phyloP scores from a whole-genome alignment of 2,113 vertebrate genomes.

The Leptocoma aspasia region DNA sequence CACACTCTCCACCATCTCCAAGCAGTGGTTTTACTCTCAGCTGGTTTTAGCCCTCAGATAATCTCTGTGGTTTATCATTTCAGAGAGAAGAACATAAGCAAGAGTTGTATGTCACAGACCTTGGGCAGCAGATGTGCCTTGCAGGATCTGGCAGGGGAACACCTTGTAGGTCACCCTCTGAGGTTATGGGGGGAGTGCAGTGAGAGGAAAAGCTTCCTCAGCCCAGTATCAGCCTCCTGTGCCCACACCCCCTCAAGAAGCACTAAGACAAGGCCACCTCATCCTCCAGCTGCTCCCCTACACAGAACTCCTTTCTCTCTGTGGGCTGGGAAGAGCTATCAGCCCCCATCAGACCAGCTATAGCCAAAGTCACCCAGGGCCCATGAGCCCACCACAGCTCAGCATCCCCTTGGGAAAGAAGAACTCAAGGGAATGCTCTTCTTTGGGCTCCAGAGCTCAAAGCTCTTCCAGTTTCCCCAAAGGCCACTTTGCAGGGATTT shows the following conservation, averaged over 20 bases:
- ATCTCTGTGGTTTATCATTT: background rate
- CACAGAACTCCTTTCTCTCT: background rate
- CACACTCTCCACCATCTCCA: background rate
- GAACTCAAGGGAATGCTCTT: background rate
- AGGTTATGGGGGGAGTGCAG: background rate
- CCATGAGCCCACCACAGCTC: background rate
- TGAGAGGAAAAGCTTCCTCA: background rate
- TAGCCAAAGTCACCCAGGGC: background rate
- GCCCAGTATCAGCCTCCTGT: background rate
- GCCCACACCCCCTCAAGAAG: background rate
- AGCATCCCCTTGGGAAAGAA: background rate
- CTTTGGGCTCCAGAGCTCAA: background rate
- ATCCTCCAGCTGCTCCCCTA: background rate
- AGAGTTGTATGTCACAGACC: background rate
- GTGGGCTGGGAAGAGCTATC: background rate
- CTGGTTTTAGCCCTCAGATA: background rate
- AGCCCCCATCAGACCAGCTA: background rate
- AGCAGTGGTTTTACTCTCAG: background rate
- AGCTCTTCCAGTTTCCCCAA: background rate
- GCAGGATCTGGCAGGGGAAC: background rate
- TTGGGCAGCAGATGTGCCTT: background rate
- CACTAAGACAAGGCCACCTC: background rate
- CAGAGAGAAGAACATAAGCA: background rate
- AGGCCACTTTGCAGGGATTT: background rate
- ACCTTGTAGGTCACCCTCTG: background rate